Evolutionary conservation across 2,888 invertebrate genomes (phyloP).

Genomic region (Tineola bisselliella): DNA sequence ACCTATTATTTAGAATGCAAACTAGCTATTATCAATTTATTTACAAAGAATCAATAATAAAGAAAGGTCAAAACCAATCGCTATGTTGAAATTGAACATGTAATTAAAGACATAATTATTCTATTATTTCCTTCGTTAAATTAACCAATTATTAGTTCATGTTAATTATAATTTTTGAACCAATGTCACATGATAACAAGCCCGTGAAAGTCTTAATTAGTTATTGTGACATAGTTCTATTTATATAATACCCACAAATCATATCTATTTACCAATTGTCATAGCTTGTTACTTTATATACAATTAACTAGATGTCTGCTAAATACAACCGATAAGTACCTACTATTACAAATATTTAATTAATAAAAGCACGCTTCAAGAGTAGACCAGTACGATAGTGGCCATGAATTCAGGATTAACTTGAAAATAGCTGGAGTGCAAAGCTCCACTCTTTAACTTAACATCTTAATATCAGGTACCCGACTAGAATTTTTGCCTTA

Average conservation of each 20-base stretch:
- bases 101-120: slow-evolving; percentile 4
- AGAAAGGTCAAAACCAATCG: slow-evolving; percentile 10
- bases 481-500: no score
- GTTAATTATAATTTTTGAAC: neutral
- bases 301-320: no score
- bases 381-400: no score
- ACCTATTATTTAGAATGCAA: slow-evolving; percentile 1
- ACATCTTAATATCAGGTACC: no score
- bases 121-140: neutral
- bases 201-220: neutral
- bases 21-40: slow-evolving; percentile 3
- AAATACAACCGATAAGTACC: no score
- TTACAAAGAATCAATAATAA: slow-evolving; percentile 4
- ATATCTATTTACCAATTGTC: no score
- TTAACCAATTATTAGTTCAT: neutral
- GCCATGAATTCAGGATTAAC: no score
- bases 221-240: neutral
- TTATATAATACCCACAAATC: neutral
- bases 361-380: no score
- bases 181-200: neutral
- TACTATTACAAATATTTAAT: no score
- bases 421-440: no score
- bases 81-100: slow-evolving; percentile 5
- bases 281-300: no score
- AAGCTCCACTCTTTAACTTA: no score